Base-by-base conservation (phyloP, 2,797 vertebrate genomes). In the Odontamblyopus rebecca region DNA sequence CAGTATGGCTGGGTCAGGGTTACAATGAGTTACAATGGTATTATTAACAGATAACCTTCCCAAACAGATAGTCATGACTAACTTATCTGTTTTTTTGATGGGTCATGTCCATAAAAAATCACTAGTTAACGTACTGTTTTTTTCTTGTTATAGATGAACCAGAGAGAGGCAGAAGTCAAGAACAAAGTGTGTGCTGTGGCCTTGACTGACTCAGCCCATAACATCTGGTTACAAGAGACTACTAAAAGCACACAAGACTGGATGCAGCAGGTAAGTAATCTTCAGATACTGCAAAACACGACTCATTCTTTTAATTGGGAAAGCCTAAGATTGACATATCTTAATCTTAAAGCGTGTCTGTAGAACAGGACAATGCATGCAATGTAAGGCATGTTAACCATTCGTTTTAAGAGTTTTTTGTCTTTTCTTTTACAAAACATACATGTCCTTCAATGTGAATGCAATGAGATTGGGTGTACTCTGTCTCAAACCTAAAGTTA, bases 181-280 rank as follows among this genome's bases (percentile, higher is more conserved):
- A 96, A 89, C 80, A 95, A 93, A 89, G 96, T 97, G 83, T 94
- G 95, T 71, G 96, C 96, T 41, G 97, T 98, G 85, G 98, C 97
- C 60, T 90, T 99, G 91, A 98, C 97, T 66, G 97, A 98, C 93
- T 99, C 98, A 2, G 94, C 97, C 92, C 97, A 99, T 92, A 98
- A 97, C 77, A 95, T 98, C 87, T 99, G 97, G 98, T 96, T 98
- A 78, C 98, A 99, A 90, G 96, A 98, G 87, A 96, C 92, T 86
- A 96, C 93, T 88, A 97, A 97, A 94, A 94, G 94, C 68, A 94
- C 96, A 70, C 95, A 96, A 81, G 97, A 98, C 70, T 99, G 98
- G 98, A 96, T 98, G 95, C 94, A 96, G 93, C 95, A 98, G 96
- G 98, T 98, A 91, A 94, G 5, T 23, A 23, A 53, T n/a, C 18